These are phyloP conservation scores for Pemphredon lugubris DNA, from an alignment of 2,888 invertebrate genomes.

Conservation along the genomic window DNA sequence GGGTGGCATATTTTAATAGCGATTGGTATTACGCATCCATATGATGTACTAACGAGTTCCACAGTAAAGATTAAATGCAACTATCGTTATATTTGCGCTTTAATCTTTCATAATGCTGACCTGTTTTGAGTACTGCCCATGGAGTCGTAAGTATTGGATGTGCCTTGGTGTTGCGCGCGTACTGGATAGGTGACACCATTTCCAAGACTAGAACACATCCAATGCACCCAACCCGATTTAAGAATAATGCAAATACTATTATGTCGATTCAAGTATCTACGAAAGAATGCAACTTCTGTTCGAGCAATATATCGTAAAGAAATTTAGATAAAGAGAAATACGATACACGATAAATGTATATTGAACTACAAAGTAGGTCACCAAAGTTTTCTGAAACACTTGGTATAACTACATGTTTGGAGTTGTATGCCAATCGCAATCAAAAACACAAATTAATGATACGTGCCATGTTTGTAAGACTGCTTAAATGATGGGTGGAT, in stretches of 20 bases:
- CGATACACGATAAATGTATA: neutral
- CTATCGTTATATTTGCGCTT: slow-evolving; percentile 56
- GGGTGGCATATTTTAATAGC: slow-evolving; percentile 13
- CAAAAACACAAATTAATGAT: neutral
- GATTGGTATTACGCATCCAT: slow-evolving; percentile 1
- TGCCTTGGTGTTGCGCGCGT: slow-evolving; percentile 87
- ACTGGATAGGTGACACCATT: slow-evolving; percentile 94
- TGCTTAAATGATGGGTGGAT: slow-evolving; percentile 39
- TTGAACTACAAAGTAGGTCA: neutral
- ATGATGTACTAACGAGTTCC: slow-evolving; percentile 59
- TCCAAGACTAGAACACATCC: slow-evolving; percentile 88
- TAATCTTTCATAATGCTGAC: slow-evolving; percentile 84
- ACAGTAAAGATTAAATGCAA: slow-evolving; percentile 59
- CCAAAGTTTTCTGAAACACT: neutral
- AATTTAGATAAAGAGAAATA: neutral
- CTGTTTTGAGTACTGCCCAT: slow-evolving; percentile 94
- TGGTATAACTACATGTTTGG: neutral
- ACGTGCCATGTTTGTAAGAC: slow-evolving; percentile 47
- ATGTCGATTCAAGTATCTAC: slow-evolving; percentile 26
- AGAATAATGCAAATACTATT: slow-evolving; percentile 49
- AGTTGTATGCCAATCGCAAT: neutral
- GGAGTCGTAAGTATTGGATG: slow-evolving; percentile 89
- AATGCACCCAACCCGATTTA: slow-evolving; percentile 73
- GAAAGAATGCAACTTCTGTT: slow-evolving; percentile 3
- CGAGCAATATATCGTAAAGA: slow-evolving; percentile 12